Conservation (phyloP, 1,140 invertebrate genomes). For the Calephelis nemesis region DNA sequence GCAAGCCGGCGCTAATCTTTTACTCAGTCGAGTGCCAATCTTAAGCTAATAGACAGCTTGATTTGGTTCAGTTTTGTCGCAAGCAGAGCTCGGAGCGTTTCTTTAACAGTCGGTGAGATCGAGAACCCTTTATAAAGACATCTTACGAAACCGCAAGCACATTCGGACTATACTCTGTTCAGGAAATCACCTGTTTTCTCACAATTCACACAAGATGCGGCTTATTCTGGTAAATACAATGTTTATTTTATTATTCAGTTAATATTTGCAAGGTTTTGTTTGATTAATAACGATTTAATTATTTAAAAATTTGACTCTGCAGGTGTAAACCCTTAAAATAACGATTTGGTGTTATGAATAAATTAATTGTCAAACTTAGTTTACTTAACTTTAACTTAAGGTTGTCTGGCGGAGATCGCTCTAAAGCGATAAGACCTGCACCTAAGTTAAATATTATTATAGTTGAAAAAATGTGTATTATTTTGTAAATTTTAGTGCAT, state of each 20-base stretch:
- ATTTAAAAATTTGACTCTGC: too few species aligned
- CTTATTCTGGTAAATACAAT: slow-evolving; percentile 13
- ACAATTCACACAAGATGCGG: slow-evolving; percentile 15
- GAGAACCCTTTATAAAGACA: slow-evolving; percentile 10
- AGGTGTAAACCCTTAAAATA: too few species aligned
- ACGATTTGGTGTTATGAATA: too few species aligned
- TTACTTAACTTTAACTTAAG: too few species aligned
- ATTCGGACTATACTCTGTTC: slow-evolving; percentile 16
- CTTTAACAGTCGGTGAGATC: not conserved
- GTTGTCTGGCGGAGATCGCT: too few species aligned
- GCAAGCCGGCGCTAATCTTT: slow-evolving; percentile 7
- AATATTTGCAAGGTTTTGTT: not conserved
- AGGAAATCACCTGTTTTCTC: slow-evolving; percentile 12
- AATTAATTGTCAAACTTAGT: too few species aligned
- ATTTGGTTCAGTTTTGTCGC: slow-evolving; percentile 10
- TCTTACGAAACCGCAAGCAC: slow-evolving; percentile 12
- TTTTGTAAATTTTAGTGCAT: too few species aligned
- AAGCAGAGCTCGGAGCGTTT: slow-evolving; percentile 4
- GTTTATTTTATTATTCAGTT: not conserved
- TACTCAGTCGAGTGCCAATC: slow-evolving; percentile 9
- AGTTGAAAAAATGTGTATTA: too few species aligned
- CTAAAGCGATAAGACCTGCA: too few species aligned
- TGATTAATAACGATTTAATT: not conserved
- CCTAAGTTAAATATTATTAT: too few species aligned
- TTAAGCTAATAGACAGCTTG: slow-evolving; percentile 7